Base-by-base conservation (phyloP, 2,797 vertebrate genomes). In the Coluber constrictor region DNA sequence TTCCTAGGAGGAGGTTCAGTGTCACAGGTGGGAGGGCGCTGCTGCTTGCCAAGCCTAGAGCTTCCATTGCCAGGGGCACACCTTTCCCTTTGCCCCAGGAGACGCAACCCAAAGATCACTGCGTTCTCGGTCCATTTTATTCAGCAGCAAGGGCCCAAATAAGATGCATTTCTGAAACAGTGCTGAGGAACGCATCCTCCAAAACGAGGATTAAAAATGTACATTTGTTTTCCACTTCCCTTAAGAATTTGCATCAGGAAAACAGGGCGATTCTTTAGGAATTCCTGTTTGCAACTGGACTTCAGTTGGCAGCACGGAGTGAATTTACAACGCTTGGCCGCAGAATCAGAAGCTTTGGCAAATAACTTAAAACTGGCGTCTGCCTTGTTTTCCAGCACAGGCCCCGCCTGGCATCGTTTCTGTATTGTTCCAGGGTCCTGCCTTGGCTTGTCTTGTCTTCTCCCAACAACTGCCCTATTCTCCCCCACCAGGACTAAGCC, bases 281-380 rank as follows among this genome's bases (percentile, higher is more conserved):
- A 92, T 27, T 94, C 94, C 93, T 92, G 20, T 1, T 94, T 8
- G 93, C 0, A 3, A 93, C 0, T 0, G 91, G 90, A 54, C 87
- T 91, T 92, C 86, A 66, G 11, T 1, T 95, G 96, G 93, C 96
- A 94, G 43, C 91, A n/a, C 6, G 1, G 59, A 61, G 74, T 12
- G 95, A 11, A 93, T 0, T 10, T 92, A 11, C 0, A 47, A 92
- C 5, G 89, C 90, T 86, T 96, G 97, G 97, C 96, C 94, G 1
- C 96, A 94, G 88, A 96, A 95, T 95, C 93, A 95, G 96, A 97
- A 97, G 97, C 97, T 98, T 98, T 98, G 98, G 98, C 98, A 98
- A 97, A 98, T 97, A 97, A 97, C 96, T 98, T 97, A 97, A 96
- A 94, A 91, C 83, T 51, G 89, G 79, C 92, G 74, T 95, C 93